These are phyloP conservation scores for Drosophila yakuba DNA, from an alignment of 1,140 invertebrate species.

Conservation along the genomic window DNA sequence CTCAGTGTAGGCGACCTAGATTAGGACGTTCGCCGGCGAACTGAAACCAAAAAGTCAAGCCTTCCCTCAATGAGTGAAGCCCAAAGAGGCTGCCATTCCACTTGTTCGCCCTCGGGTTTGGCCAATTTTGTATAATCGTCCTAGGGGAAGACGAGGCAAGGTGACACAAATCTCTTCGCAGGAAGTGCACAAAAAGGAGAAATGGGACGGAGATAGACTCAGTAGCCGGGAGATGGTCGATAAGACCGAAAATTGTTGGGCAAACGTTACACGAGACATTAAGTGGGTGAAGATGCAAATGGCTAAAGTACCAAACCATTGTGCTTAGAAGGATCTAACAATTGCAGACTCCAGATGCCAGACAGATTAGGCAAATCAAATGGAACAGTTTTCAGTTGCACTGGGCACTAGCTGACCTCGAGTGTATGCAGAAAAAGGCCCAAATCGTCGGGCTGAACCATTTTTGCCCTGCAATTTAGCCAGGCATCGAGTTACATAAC, in stretches of 20 bases:
- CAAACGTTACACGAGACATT: slow-evolving; percentile 57
- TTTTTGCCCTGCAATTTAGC: slow-evolving; percentile 44
- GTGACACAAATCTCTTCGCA: slow-evolving; percentile 72
- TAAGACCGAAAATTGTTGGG: slow-evolving; percentile 22
- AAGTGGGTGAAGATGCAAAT: slow-evolving; percentile 49
- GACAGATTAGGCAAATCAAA: slow-evolving; percentile 8
- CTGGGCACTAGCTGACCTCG: slow-evolving; percentile 30
- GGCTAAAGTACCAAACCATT: slow-evolving; percentile 9
- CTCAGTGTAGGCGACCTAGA: slow-evolving; percentile 38
- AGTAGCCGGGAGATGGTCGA: slow-evolving; percentile 27
- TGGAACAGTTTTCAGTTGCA: slow-evolving; percentile 17
- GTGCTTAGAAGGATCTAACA: slow-evolving; percentile 6
- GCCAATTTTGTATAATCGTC: slow-evolving; percentile 67
- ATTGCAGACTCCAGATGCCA: slow-evolving; percentile 29
- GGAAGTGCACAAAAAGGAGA: slow-evolving; percentile 44
- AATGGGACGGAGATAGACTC: not conserved
- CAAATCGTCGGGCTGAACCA: not conserved
- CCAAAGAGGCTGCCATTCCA: slow-evolving; percentile 59
- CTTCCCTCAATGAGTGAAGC: slow-evolving; percentile 37
- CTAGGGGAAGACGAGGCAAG: slow-evolving; percentile 37
- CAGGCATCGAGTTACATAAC: slow-evolving; percentile 66
- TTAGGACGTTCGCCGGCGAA: slow-evolving; percentile 36
- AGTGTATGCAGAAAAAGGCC: slow-evolving; percentile 23
- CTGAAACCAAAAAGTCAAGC: slow-evolving; percentile 80
- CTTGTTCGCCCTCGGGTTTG: slow-evolving; percentile 51